A percentile compares a stretch with the other conserved stretches of the same genome.
These are phyloP conservation scores for Phymanthus crucifer DNA, from an alignment of 92 coral and sea anemone genomes.

Conservation along the genomic window DNA sequence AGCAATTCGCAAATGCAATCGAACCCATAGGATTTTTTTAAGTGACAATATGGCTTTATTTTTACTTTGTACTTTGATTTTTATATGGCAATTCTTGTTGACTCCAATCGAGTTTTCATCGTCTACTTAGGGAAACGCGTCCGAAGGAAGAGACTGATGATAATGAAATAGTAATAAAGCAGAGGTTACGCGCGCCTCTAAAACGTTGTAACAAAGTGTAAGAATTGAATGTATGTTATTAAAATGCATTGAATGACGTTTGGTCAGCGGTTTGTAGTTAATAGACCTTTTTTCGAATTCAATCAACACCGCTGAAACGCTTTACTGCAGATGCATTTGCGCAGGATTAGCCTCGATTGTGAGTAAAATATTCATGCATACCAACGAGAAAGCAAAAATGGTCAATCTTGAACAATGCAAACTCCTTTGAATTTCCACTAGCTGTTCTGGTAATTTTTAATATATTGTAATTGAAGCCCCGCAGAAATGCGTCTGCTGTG, in stretches of 20 bases:
- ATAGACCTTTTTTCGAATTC: no score
- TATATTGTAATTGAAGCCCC: no score
- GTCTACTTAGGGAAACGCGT: conserved; percentile 24
- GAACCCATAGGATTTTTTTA: conserved; percentile 69
- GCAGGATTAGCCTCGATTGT: no score
- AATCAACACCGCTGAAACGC: no score
- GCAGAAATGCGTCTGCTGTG: no score
- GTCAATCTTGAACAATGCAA: no score
- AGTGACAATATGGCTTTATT: conserved; percentile 66
- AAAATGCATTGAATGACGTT: neutral
- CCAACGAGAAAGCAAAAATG: no score
- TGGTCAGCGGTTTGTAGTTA: neutral
- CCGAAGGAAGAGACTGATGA: conserved; percentile 14
- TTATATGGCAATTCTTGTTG: conserved; percentile 62
- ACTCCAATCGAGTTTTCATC: conserved; percentile 30
- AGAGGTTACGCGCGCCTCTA: conserved; percentile 27
- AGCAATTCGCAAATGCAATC: conserved; percentile 51
- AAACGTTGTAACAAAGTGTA: conserved; percentile 44
- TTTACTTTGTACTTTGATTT: conserved; percentile 83
- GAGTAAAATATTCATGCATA: no score
- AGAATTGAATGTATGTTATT: conserved; percentile 22
- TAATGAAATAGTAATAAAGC: conserved; percentile 13
- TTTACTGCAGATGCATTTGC: no score
- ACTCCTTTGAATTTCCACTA: no score
- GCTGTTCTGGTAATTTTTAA: no score